Percentiles rank a stretch among this genome's conserved stretches.
Conservation (phyloP, 2,113 vertebrate genomes). For the Steatornis caripensis region DNA sequence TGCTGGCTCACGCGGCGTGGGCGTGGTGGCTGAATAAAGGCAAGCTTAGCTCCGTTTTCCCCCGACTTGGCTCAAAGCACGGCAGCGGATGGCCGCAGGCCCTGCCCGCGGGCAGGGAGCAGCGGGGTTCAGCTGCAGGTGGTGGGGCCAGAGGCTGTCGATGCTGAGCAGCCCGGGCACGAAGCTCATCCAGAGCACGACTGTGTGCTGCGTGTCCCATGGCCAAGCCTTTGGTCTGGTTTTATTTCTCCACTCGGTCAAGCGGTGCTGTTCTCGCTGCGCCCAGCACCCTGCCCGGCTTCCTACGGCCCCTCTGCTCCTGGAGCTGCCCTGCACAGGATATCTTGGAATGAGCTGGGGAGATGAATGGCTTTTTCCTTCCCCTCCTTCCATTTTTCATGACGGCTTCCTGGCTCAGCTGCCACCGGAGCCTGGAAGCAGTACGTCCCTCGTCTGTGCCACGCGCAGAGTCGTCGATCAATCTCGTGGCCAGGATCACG, state of each 20-base stretch:
- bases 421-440: neutral
- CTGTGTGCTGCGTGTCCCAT: neutral
- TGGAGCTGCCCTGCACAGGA: neutral
- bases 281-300: neutral
- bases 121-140: accelerated
- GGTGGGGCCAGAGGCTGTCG: neutral
- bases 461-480: accelerated
- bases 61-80: accelerated
- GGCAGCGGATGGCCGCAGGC: neutral
- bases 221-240: accelerated
- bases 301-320: neutral
- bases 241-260: neutral
- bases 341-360: neutral
- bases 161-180: neutral
- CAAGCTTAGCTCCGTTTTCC: neutral
- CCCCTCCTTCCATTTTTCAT: neutral
- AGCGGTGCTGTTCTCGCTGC: neutral
- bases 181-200: neutral
- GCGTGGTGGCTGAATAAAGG: neutral
- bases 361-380: neutral
- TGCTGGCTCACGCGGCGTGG: accelerated
- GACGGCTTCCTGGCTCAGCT: neutral
- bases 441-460: accelerated
- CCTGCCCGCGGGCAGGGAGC: neutral
- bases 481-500: neutral